These are phyloP conservation scores for Alviniconcha strummeri DNA, from an alignment of 2,888 invertebrate genomes.

Conservation along the genomic window DNA sequence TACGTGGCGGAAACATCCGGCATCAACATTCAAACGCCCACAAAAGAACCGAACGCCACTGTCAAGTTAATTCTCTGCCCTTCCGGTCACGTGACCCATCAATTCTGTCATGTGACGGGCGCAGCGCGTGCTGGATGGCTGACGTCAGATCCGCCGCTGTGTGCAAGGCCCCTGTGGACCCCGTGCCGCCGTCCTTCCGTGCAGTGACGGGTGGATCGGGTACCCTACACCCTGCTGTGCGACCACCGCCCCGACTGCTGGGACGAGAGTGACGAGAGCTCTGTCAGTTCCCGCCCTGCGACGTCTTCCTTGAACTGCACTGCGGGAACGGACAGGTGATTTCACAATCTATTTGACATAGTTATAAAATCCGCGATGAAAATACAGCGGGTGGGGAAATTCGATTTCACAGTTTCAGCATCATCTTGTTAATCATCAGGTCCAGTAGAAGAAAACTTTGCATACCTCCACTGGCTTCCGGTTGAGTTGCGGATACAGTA, in stretches of 20 bases:
- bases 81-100: constrained; percentile 13
- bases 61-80: background rate
- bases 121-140: background rate
- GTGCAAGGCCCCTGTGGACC: background rate
- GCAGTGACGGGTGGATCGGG: background rate
- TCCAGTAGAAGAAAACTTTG: too few species aligned
- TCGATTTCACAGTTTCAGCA: too few species aligned
- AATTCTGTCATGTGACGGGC: background rate
- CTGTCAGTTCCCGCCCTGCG: background rate
- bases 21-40: background rate
- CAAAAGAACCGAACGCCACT: background rate
- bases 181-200: background rate
- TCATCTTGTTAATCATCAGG: too few species aligned
- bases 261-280: constrained; percentile 18
- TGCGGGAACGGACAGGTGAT: constrained; percentile 21
- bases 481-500: too few species aligned
- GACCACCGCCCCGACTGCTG: constrained; percentile 21
- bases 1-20: background rate
- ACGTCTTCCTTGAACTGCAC: background rate
- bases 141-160: background rate
- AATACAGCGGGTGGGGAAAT: too few species aligned
- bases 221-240: constrained; percentile 27
- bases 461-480: too few species aligned
- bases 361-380: too few species aligned
- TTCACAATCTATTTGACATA: background rate